Evolutionary conservation across 1,140 invertebrate genomes (phyloP).

Genomic region (Sarcophaga bullata): DNA sequence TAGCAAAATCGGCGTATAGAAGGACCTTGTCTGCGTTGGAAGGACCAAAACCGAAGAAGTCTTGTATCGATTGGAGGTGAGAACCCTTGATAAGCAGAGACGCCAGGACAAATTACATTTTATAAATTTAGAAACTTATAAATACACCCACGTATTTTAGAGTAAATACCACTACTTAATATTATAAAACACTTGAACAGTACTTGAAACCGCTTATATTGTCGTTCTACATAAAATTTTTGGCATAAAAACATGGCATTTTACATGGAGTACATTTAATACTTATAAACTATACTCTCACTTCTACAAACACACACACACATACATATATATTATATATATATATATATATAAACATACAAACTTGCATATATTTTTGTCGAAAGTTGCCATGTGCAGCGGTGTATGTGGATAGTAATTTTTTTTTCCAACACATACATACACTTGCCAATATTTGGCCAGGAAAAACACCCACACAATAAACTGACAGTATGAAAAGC

Average conservation of each 20-base stretch:
- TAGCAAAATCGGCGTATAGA: too few relatives aligned
- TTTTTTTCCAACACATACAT: background rate
- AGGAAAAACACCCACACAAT: background rate
- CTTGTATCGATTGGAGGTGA: too few relatives aligned
- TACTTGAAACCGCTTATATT: conserved; percentile 33
- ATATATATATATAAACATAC: background rate
- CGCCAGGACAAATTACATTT: too few relatives aligned
- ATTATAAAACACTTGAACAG: conserved; percentile 19
- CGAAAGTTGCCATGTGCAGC: too few relatives aligned
- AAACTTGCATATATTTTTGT: too few relatives aligned
- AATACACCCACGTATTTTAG: background rate
- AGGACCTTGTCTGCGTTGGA: too few relatives aligned
- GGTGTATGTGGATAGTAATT: too few relatives aligned
- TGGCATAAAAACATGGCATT: conserved; percentile 34
- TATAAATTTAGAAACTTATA: background rate
- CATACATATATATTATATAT: background rate
- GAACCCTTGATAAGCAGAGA: too few relatives aligned
- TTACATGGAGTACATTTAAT: conserved; percentile 34
- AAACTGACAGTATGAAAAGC: background rate
- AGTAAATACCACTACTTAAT: conserved; percentile 19
- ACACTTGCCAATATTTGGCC: background rate
- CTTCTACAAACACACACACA: background rate
- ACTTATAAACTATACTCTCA: background rate
- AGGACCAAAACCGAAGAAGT: too few relatives aligned
- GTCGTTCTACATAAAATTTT: conserved; percentile 30